Evolutionary conservation across 2,888 invertebrate species (phyloP).

Genomic region (Drosophila algonquin): DNA sequence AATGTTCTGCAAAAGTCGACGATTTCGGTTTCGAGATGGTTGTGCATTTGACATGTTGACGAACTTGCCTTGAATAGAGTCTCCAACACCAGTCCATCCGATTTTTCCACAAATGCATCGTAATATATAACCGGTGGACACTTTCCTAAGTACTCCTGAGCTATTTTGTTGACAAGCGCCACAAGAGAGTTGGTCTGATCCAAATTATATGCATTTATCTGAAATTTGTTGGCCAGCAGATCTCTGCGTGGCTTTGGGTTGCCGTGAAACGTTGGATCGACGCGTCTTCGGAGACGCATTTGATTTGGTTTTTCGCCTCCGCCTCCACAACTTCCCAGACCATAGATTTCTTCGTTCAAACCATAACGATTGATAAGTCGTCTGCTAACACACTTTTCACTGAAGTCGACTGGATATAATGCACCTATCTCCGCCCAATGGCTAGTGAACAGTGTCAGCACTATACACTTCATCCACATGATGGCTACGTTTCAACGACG

Average conservation of each 20-base stretch:
- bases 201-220: constrained; percentile 81
- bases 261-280: constrained; percentile 86
- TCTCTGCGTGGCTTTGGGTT: constrained; percentile 86
- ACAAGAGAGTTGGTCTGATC: constrained; percentile 87
- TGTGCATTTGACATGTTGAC: background rate
- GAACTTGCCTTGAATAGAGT: constrained; percentile 84
- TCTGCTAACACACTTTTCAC: constrained; percentile 47
- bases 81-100: constrained; percentile 86
- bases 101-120: constrained; percentile 86
- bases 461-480: constrained; percentile 25
- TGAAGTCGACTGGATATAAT: background rate
- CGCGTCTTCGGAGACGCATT: constrained; percentile 78
- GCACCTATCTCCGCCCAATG: background rate
- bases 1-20: constrained; percentile 67
- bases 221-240: constrained; percentile 85
- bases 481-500: background rate
- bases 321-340: constrained; percentile 13
- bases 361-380: constrained; percentile 51
- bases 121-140: constrained; percentile 89
- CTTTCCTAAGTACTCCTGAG: constrained; percentile 86
- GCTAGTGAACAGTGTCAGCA: constrained; percentile 15
- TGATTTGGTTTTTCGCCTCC: background rate
- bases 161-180: constrained; percentile 86
- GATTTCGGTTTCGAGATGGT: background rate
- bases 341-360: constrained; percentile 50